These are phyloP conservation scores for Halocaridina rubra DNA, from an alignment of 2,888 invertebrate species.

Conservation along the genomic window DNA sequence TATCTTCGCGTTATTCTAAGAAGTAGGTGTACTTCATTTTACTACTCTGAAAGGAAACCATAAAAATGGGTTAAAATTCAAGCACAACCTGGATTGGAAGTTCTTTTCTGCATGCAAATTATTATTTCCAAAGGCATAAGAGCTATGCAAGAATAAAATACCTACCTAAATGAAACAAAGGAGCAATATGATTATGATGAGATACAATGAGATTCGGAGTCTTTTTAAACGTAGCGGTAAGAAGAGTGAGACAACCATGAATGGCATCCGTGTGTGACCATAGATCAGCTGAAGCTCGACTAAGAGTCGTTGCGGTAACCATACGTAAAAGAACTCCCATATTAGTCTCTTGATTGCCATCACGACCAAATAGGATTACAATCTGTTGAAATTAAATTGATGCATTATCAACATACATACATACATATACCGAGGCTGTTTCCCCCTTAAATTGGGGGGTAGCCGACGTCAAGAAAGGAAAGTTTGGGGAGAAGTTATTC, in stretches of 20 bases:
- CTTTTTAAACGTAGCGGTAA: conserved; percentile 68
- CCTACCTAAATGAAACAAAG: conserved; percentile 40
- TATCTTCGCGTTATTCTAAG: too few relatives aligned
- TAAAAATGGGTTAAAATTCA: too few relatives aligned
- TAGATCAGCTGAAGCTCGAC: conserved; percentile 67
- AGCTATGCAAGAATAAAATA: not conserved
- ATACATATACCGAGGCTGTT: too few relatives aligned
- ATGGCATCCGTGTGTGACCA: conserved; percentile 77
- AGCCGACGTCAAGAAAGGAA: too few relatives aligned
- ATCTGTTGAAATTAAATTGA: conserved; percentile 65
- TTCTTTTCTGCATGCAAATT: not conserved
- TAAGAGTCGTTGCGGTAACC: conserved; percentile 62
- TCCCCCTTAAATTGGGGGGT: too few relatives aligned
- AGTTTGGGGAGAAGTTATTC: too few relatives aligned
- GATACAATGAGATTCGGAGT: conserved; percentile 34
- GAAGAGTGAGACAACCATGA: conserved; percentile 77
- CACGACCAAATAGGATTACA: conserved; percentile 68
- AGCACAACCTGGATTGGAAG: not conserved
- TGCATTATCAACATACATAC: too few relatives aligned
- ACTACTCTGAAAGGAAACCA: too few relatives aligned
- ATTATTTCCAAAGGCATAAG: not conserved
- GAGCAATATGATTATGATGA: conserved; percentile 33
- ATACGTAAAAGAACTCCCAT: conserved; percentile 69
- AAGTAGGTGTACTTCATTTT: too few relatives aligned
- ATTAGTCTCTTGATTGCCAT: conserved; percentile 65